Evolutionary conservation across 2,888 invertebrate genomes (phyloP).

Genomic region (Uloborus plumipes): DNA sequence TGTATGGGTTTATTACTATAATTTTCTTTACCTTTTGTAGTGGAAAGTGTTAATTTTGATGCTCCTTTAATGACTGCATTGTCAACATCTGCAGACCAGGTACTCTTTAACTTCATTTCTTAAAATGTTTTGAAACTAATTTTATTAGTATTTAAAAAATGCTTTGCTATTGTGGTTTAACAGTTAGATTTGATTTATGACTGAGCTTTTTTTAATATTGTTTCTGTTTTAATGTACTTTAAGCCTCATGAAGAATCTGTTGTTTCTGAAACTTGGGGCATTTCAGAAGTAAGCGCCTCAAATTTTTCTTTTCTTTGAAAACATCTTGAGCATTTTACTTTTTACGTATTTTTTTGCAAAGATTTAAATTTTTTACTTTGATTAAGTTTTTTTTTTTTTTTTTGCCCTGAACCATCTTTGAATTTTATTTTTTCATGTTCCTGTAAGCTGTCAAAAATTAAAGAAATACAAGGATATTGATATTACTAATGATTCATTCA

Average conservation of each 20-base stretch:
- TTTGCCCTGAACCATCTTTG: too few relatives aligned
- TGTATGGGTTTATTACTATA: background rate
- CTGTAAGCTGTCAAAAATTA: too few relatives aligned
- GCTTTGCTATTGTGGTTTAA: too few relatives aligned
- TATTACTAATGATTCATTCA: too few relatives aligned
- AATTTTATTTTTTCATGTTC: too few relatives aligned
- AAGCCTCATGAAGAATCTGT: conserved; percentile 68
- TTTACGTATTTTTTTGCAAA: too few relatives aligned
- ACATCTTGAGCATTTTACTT: too few relatives aligned
- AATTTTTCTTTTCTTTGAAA: too few relatives aligned
- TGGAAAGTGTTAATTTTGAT: conserved; percentile 70
- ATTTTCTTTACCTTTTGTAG: conserved; percentile 66
- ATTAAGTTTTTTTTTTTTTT: too few relatives aligned
- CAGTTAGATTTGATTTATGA: background rate
- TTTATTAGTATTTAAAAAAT: too few relatives aligned
- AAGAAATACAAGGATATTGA: too few relatives aligned
- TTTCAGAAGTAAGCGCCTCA: conserved; percentile 66
- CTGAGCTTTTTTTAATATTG: background rate
- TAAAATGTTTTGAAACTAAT: background rate
- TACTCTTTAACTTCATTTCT: conserved; percentile 29
- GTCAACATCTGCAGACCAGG: conserved; percentile 68
- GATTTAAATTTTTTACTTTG: too few relatives aligned
- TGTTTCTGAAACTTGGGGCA: conserved; percentile 69
- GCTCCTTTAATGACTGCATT: conserved; percentile 69
- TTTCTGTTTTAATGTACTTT: conserved; percentile 26